These are phyloP conservation scores for Leptoteleia sp. DNA, from an alignment of 1,140 invertebrate species.

Conservation along the genomic window DNA sequence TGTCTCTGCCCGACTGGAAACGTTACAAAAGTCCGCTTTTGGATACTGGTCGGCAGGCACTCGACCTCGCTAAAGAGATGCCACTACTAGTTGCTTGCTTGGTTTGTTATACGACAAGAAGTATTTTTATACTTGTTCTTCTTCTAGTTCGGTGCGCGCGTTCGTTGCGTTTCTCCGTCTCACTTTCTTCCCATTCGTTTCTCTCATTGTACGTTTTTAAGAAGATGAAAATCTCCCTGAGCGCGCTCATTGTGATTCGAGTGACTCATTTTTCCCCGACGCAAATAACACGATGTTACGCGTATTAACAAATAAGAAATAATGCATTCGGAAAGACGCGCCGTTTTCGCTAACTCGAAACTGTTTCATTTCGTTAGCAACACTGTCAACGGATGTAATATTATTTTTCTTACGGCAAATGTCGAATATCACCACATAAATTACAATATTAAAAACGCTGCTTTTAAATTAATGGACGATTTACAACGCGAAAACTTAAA, in stretches of 20 bases:
- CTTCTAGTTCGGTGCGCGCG: conserved; percentile 8
- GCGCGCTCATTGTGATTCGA: conserved; percentile 34
- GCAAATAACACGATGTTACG: conserved; percentile 1
- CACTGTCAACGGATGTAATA: conserved; percentile 12
- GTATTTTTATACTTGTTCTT: conserved; percentile 51
- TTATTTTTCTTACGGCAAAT: neutral
- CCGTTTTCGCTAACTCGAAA: neutral
- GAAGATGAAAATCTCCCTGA: conserved; percentile 38
- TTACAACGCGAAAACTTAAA: too few species aligned
- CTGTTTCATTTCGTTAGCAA: conserved; percentile 10
- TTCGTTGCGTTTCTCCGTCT: conserved; percentile 13
- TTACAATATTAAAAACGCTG: too few species aligned
- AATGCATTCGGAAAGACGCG: conserved; percentile 5
- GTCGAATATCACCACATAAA: too few species aligned
- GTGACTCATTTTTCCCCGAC: conserved; percentile 26
- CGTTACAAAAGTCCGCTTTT: conserved; percentile 43
- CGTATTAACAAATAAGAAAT: conserved; percentile 10
- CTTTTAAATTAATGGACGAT: too few species aligned
- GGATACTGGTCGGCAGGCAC: conserved; percentile 27
- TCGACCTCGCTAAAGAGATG: conserved; percentile 49
- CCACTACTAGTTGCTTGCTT: conserved; percentile 56
- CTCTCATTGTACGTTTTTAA: conserved; percentile 45
- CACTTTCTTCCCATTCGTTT: conserved; percentile 12
- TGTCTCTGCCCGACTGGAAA: conserved; percentile 18
- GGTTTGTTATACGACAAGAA: conserved; percentile 51